Evolutionary conservation across 2,888 invertebrate species (phyloP), one percentile per base, ranked within the genome.

Genomic region (Antheraea assamensis): DNA sequence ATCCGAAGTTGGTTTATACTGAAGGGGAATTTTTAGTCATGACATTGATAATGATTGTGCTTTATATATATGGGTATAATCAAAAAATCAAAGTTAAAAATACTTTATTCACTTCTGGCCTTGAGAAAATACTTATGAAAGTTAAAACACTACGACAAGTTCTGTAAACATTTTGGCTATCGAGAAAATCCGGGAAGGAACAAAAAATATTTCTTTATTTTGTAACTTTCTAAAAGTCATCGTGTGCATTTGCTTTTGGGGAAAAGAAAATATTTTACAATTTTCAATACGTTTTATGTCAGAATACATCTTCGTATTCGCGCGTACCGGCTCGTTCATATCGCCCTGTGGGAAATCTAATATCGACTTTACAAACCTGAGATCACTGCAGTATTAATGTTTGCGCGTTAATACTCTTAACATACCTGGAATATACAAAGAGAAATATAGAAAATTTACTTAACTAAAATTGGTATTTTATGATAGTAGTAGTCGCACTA

Each of bases 301-400:
- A 64, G 27, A 64, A 30, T 64, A 64, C 17, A 30, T 27, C 15
- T 64, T 30, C 15, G 2, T 17, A 64, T 30, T 64, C 61, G 17
- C 61, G 61, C 61, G 10, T 64, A 64, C 5, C 61, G 17, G 27
- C 3, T 19, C 27, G 61, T 30, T 24, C 58, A 64, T 19, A 5
- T 21, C 30, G 17, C 5, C 61, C 61, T 64, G 19, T 64, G 61
- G 61, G 61, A 64, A 64, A 64, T 64, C 61, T 64, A 64, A 64
- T n/a, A 68, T 68, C n/a, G 68, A 68, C 31, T 35, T 68, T 68
- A 68, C 68, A 68, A 68, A 68, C 68, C 68, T 68, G 68, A n/a
- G 35, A 64, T 17, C 68, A 35, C 68, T 64, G 61, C 61, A 64
- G 30, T 64, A 35, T 68, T 21, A 21, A 68, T 68, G 35, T 68